Evolutionary conservation across 2,888 invertebrate species (phyloP), one percentile per base, ranked within the genome.

Genomic region (Sympetrum striolatum): DNA sequence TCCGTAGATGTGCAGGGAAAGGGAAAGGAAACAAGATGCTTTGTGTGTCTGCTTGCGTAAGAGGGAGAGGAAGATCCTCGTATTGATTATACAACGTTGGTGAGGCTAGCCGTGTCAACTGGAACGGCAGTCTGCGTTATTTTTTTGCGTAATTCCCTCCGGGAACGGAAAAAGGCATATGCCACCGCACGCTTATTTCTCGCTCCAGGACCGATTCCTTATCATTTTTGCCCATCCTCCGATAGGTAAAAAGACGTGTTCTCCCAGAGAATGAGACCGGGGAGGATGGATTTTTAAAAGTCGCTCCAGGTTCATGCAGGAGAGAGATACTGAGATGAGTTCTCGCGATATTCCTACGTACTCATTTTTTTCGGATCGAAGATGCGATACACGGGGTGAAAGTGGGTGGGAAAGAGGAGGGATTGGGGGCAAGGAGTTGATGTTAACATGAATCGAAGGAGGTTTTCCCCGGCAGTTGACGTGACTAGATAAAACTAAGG

Each of bases 401-500:
- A 39, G 86, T n/a, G 22, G 58, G 35, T 31, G 53, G 86, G 37
- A 37, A 31, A 58, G 35, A 60, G 31, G 44, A 8, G 18, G 53
- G 81, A 31, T 44, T 31, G 53, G 31, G n/a, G 10, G 2, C 25
- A 18, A 25, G 58, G 31, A 58, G 82, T 25, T 14, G 82, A 53
- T n/a, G 37, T 60, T 37, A n/a, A 37, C 39, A 12, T 35, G 31
- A n/a, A 39, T 58, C 37, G 60, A 60, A 35, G 86, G 0, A 37
- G 37, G 64, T 18, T 22, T n/a, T 35, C 31, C 10, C 3, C 25
- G 73, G 86, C 5, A 6, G 37, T 48, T 25, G 82, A 58, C 15
- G 58, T 39, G 44, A 82, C 58, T 58, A 82, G 82, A 58, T 82
- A 58, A 82, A 31, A 58, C 82, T 58, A 82, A 58, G 82, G 39